Conservation (phyloP, 2,113 vertebrate species). For the Callorhinus ursinus region DNA sequence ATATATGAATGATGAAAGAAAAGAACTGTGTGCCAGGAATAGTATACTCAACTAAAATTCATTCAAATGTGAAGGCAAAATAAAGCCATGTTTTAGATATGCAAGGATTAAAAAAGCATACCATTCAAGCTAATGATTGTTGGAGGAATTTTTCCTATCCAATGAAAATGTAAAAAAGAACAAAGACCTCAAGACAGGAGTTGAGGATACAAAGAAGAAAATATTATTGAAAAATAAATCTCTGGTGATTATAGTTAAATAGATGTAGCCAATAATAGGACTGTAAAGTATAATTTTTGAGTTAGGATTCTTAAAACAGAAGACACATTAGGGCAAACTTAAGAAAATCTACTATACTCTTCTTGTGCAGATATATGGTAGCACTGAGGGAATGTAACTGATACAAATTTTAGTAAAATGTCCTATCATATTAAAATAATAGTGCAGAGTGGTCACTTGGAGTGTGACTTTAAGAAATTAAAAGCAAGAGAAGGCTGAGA, state of each 20-base stretch:
- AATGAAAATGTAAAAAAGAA: neutral
- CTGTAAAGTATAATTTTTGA: neutral
- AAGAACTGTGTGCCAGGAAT: neutral
- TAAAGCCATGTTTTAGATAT: neutral
- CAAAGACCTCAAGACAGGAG: neutral
- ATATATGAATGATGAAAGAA: neutral
- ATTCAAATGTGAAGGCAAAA: neutral
- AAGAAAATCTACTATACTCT: neutral
- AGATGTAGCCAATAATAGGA: neutral
- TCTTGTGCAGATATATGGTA: neutral
- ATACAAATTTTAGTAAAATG: neutral
- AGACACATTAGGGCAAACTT: neutral
- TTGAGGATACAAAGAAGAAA: neutral
- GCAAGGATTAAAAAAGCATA: neutral
- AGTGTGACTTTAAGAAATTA: neutral
- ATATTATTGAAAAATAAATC: neutral
- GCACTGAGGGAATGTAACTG: neutral
- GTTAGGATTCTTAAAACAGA: constrained; percentile 12
- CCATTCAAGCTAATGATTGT: neutral
- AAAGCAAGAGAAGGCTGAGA: neutral
- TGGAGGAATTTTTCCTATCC: neutral
- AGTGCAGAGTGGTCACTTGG: neutral
- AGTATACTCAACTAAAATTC: neutral
- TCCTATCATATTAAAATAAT: neutral
- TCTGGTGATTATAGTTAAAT: neutral